Evolutionary conservation across 2,797 vertebrate species (phyloP), one percentile per base, ranked within the genome.

Genomic region (Sarcophilus harrisii): DNA sequence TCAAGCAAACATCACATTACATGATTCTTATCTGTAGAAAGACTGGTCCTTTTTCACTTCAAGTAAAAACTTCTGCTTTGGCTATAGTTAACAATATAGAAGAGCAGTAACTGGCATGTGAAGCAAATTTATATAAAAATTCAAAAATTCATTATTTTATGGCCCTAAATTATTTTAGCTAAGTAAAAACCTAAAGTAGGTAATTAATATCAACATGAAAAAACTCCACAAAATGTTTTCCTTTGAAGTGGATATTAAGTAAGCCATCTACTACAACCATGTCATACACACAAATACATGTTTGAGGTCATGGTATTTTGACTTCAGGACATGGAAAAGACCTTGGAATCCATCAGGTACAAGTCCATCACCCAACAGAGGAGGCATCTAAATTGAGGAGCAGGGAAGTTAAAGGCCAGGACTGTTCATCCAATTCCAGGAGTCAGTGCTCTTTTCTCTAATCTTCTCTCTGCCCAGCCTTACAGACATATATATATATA

Each of bases 101-200:
- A 59, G 81, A 96, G 96, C 96, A 94, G 62, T 92, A 92, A 95
- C 96, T 60, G 90, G 62, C 73, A 94, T 87, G 62, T 89, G 92
- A 96, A 97, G 95, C 91, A 93, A 96, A 96, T 66, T 91, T 95
- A 91, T 24, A 49, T 49, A 49, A 49, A 49, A 60, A 87, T 92
- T 96, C 81, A 94, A 62, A 96, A 96, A 97, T 95, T 89, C 95
- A 96, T 73, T 96, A 93, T 95, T 66, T 95, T 73, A 27, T 87
- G 24, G 21, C 9, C 54, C 38, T 49, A 87, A 81, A 49, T 87
- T 87, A 87, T 24, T 87, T 81, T 45, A 87, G 9, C 10, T 87
- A 49, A 49, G 73, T 73, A 49, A 87, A 81, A 87, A 87, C 24
- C 38, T 49, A 49, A 27, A 18, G 45, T 11, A 49, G 21, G 38